Conservation (phyloP, 2,797 vertebrate genomes). For the Enoplosus armatus region DNA sequence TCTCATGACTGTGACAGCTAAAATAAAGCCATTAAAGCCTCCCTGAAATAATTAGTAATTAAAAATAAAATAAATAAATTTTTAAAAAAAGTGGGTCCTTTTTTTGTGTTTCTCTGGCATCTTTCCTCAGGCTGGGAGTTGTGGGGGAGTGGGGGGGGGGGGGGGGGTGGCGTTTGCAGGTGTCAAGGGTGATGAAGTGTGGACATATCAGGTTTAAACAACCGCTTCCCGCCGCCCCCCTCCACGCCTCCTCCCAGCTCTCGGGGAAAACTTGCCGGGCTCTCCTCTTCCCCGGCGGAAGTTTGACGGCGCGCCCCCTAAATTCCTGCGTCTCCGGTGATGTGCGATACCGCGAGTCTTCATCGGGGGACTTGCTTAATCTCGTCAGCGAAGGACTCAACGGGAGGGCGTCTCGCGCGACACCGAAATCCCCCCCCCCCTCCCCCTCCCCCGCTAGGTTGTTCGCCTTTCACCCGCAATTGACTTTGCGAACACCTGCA, state of each 20-base stretch:
- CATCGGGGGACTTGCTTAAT: conserved; percentile 69
- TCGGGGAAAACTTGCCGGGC: conserved; percentile 53
- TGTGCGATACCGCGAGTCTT: conserved; percentile 59
- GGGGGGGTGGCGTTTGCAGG: conserved; percentile 62
- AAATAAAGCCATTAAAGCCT: conserved; percentile 89
- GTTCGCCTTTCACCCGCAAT: conserved; percentile 73
- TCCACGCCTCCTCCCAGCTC: conserved; percentile 17
- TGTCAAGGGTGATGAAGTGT: conserved; percentile 72
- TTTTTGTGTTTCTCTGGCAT: conserved; percentile 71
- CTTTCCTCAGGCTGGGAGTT: conserved; percentile 40
- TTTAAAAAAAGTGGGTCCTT: conserved; percentile 69
- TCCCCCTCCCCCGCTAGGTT: conserved; percentile 65
- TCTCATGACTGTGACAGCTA: conserved; percentile 88
- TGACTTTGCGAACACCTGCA: conserved; percentile 81
- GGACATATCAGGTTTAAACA: conserved; percentile 71
- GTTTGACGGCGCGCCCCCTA: conserved; percentile 60
- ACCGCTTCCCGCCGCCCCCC: conserved; percentile 39
- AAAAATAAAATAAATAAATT: no score
- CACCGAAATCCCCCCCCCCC: conserved; percentile 73
- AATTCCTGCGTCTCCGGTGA: conserved; percentile 63
- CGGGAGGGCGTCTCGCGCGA: conserved; percentile 60
- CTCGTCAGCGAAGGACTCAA: conserved; percentile 69
- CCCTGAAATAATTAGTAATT: conserved; percentile 88
- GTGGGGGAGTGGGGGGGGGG: no score
- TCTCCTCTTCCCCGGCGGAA: conserved; percentile 64